Evolutionary conservation across 2,797 vertebrate genomes (phyloP).

Genomic region (Antrozous pallidus): DNA sequence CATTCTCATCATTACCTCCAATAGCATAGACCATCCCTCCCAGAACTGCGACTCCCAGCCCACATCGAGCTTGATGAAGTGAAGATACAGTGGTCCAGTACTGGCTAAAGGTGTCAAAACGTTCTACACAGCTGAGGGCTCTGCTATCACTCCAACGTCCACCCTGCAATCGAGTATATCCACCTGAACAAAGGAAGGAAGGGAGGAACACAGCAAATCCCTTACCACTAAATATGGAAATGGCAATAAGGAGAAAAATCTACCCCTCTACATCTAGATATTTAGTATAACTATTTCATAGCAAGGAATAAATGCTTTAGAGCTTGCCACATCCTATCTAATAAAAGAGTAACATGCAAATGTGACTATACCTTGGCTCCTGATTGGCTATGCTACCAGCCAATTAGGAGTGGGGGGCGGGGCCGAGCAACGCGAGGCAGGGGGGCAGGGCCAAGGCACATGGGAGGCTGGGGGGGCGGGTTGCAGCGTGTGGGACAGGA

Average conservation of each 20-base stretch:
- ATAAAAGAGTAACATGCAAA: too few relatives aligned
- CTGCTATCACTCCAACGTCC: slow-evolving; percentile 97
- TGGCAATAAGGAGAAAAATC: slow-evolving; percentile 19
- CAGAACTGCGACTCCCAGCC: slow-evolving; percentile 91
- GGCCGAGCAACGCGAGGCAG: too few relatives aligned
- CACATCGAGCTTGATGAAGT: slow-evolving; percentile 95
- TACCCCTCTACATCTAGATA: background rate
- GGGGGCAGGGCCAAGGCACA: too few relatives aligned
- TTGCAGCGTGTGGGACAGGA: too few relatives aligned
- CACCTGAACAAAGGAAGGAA: slow-evolving; percentile 84
- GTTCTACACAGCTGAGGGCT: slow-evolving; percentile 95
- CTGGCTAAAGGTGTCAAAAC: slow-evolving; percentile 98
- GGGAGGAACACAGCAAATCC: slow-evolving; percentile 20
- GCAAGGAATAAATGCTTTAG: slow-evolving; percentile 6
- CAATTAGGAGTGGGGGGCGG: too few relatives aligned
- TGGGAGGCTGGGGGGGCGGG: too few relatives aligned
- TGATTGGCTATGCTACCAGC: too few relatives aligned
- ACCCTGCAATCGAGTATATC: slow-evolving; percentile 95
- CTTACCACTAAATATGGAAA: background rate
- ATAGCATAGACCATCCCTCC: slow-evolving; percentile 98
- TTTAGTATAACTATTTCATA: slow-evolving; percentile 9
- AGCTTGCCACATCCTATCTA: too few relatives aligned
- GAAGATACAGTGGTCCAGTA: slow-evolving; percentile 99
- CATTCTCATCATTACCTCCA: slow-evolving; percentile 88
- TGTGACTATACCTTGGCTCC: too few relatives aligned